Conservation (phyloP, 2,888 invertebrate species). For the Laothoe populi region DNA sequence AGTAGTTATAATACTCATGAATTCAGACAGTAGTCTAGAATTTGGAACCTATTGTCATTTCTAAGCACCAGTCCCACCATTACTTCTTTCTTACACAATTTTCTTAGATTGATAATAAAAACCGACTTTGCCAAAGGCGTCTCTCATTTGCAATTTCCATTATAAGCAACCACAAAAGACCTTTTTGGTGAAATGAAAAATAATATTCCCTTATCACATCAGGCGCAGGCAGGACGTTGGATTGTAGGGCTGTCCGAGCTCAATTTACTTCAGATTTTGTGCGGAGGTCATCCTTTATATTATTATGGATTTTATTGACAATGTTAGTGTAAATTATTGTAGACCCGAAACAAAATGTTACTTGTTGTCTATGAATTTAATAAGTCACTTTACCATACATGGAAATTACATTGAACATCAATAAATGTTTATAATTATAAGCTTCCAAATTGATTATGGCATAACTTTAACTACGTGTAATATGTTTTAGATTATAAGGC, state of each 20-base stretch:
- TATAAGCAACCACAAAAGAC: conserved; percentile 30
- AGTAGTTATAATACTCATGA: too few species aligned
- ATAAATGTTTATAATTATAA: neutral
- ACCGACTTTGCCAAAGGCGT: neutral
- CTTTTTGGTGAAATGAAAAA: conserved; percentile 32
- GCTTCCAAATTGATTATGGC: neutral
- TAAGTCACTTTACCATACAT: too few species aligned
- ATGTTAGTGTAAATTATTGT: neutral
- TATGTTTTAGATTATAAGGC: neutral
- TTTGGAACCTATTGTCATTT: neutral
- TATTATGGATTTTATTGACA: conserved; percentile 1
- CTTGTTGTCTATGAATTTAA: too few species aligned
- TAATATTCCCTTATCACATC: conserved; percentile 40
- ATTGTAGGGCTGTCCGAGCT: neutral
- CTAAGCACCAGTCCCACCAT: neutral
- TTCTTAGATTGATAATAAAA: conserved; percentile 6
- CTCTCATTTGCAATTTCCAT: conserved; percentile 26
- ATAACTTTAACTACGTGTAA: neutral
- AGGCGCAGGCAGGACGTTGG: conserved; percentile 34
- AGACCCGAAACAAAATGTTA: too few species aligned
- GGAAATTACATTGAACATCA: too few species aligned
- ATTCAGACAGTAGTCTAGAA: too few species aligned
- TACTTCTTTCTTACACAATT: neutral
- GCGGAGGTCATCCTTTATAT: neutral
- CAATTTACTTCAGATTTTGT: neutral